Base-by-base conservation (phyloP, 2,888 invertebrate species). In the Lumbricus terrestris region DNA sequence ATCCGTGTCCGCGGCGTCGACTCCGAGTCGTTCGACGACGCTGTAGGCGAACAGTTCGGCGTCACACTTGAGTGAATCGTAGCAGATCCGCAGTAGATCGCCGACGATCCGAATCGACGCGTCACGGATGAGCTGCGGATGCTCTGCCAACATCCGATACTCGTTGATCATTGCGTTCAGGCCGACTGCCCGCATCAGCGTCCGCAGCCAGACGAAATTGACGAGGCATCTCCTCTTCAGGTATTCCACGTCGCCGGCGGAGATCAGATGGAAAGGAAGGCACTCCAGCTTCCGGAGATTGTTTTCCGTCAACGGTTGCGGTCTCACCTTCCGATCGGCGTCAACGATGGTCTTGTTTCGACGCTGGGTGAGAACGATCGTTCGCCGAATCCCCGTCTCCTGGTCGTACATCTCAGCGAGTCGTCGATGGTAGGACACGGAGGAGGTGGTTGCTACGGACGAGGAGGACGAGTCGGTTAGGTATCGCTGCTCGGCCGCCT, bases 401-500 rank as follows among this genome's bases (percentile, higher is more conserved):
- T 91, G 91, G 5, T 38, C 37, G 88, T 90, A 92, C 23, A 92
- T 35, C 23, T 92, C 90, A 29, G 92, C 92, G 23, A 93, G 82
- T 1, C 29, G 85, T 3, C 47, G 40, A 88, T 92, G 92, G 8
- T 88, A 33, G 11, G 29, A 29, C 33, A 89, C n/a, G n/a, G n/a
- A n/a, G n/a, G n/a, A n/a, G n/a, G n/a, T n/a, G n/a, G n/a, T n/a
- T n/a, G n/a, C n/a, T n/a, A n/a, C n/a, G n/a, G n/a, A n/a, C n/a
- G n/a, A n/a, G n/a, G n/a, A n/a, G n/a, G n/a, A n/a, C 11, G 33
- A 34, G 23, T 90, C 82, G 23, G 37, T 20, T 18, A 92, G 88
- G 54, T 91, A 91, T 0, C 83, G n/a, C 82, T 90, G 38, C 34
- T 90, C 90, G 8, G 94, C 94, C 3, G 93, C 90, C 34, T 93